A percentile compares a stretch with the other conserved stretches of the same genome.
Conservation (phyloP, 2,113 vertebrate genomes). For the Emydocephalus ijimae region DNA sequence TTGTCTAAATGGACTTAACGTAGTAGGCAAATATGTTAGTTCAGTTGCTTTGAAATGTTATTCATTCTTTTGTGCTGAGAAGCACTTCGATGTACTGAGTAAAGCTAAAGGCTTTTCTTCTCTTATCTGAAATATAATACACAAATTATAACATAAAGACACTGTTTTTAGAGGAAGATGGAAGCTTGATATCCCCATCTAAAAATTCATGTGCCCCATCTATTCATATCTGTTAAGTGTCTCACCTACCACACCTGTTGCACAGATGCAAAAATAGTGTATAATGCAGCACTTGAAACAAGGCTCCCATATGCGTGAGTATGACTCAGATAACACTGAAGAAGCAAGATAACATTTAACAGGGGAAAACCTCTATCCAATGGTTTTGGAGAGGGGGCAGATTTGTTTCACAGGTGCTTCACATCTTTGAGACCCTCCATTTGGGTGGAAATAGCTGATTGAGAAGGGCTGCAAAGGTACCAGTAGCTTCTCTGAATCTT, state of each 20-base stretch:
- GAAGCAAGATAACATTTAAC: not conserved
- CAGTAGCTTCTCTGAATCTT: constrained; percentile 21
- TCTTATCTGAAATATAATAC: too few relatives aligned
- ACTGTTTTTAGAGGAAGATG: not conserved
- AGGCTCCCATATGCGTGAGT: not conserved
- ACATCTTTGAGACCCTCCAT: not conserved
- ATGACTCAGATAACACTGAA: not conserved
- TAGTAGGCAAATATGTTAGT: not conserved
- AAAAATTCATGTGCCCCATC: not conserved
- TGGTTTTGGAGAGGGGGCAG: not conserved
- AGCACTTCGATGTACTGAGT: not conserved
- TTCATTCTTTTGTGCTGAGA: not conserved
- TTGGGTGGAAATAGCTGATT: constrained; percentile 21
- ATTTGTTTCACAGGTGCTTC: not conserved
- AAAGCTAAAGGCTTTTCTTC: too few relatives aligned
- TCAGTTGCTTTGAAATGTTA: not conserved
- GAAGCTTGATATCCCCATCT: not conserved
- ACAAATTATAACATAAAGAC: not conserved
- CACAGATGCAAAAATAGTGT: not conserved
- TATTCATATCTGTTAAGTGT: not conserved
- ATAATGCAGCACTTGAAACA: not conserved
- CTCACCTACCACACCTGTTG: not conserved
- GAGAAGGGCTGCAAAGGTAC: constrained; percentile 18
- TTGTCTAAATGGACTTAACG: not conserved
- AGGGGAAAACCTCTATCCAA: not conserved